Percentiles rank a stretch among this genome's conserved stretches.
Evolutionary conservation across 2,113 vertebrate species (phyloP).

Genomic region (Dasyprocta punctata): DNA sequence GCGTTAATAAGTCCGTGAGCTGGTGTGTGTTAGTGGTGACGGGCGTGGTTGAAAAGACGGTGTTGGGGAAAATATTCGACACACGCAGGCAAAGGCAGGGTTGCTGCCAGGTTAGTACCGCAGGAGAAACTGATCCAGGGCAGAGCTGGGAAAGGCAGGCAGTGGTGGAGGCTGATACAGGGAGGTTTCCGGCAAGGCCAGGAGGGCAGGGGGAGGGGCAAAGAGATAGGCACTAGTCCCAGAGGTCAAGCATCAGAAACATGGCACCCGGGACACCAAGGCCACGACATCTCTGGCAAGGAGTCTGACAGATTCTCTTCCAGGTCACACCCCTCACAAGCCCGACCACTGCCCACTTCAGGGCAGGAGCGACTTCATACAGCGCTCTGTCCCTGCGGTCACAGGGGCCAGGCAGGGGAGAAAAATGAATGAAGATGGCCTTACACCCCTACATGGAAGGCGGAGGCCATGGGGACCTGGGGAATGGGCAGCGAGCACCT

Average conservation of each 20-base stretch:
- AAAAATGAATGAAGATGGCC: not conserved
- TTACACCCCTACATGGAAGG: too few relatives aligned
- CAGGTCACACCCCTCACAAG: not conserved
- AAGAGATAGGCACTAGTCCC: not conserved
- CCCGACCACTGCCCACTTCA: not conserved
- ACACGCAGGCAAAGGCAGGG: not conserved
- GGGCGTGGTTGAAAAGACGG: not conserved
- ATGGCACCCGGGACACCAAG: not conserved
- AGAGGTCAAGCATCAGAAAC: not conserved
- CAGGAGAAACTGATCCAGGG: not conserved
- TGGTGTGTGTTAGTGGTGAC: not conserved
- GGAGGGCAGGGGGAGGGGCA: accelerated
- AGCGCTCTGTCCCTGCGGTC: not conserved
- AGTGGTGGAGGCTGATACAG: not conserved
- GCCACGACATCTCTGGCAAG: not conserved
- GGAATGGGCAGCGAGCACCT: not conserved
- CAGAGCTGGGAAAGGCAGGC: not conserved
- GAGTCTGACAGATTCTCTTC: not conserved
- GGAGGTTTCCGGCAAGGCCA: not conserved
- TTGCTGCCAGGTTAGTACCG: not conserved
- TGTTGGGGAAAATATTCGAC: not conserved
- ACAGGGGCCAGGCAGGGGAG: not conserved
- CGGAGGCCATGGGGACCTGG: not conserved
- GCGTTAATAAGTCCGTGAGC: not conserved
- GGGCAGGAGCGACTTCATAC: not conserved